Percentiles rank a stretch among this genome's conserved stretches.
These are phyloP conservation scores for Danio tinwini DNA, from an alignment of 2,797 vertebrate genomes.

Conservation along the genomic window DNA sequence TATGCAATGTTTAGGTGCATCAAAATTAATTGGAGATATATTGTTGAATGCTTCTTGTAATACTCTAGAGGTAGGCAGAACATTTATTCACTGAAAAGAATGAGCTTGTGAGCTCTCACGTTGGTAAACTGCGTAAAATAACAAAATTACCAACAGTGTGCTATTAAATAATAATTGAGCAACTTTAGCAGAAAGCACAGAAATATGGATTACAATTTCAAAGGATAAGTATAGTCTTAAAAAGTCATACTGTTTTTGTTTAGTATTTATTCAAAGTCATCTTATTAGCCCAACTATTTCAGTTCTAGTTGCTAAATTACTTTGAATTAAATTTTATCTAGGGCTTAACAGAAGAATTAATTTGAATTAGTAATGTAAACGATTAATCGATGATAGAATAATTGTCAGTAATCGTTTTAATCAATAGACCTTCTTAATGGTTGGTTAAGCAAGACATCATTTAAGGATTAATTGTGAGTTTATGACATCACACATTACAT, in stretches of 20 bases:
- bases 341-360: background rate
- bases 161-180: slow-evolving; percentile 47
- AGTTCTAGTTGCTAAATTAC: slow-evolving; percentile 4
- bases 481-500: too few species aligned
- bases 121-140: slow-evolving; percentile 9
- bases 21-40: slow-evolving; percentile 22
- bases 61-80: slow-evolving; percentile 2
- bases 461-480: too few species aligned
- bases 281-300: slow-evolving; percentile 4
- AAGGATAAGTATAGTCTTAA: slow-evolving; percentile 42
- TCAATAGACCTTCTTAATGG: too few species aligned
- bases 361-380: too few species aligned
- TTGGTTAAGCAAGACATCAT: too few species aligned
- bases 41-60: background rate
- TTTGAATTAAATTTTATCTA: background rate
- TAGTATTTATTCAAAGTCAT: slow-evolving; percentile 1
- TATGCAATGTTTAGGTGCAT: background rate
- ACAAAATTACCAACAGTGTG: slow-evolving; percentile 16
- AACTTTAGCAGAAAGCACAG: slow-evolving; percentile 18
- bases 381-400: too few species aligned
- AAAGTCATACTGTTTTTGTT: slow-evolving; percentile 25
- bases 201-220: slow-evolving; percentile 2
- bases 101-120: background rate
- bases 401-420: too few species aligned
- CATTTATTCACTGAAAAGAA: slow-evolving; percentile 9